phyloP scores from a whole-genome alignment of 2,797 vertebrate genomes.

The Atherinosoma microstoma region DNA sequence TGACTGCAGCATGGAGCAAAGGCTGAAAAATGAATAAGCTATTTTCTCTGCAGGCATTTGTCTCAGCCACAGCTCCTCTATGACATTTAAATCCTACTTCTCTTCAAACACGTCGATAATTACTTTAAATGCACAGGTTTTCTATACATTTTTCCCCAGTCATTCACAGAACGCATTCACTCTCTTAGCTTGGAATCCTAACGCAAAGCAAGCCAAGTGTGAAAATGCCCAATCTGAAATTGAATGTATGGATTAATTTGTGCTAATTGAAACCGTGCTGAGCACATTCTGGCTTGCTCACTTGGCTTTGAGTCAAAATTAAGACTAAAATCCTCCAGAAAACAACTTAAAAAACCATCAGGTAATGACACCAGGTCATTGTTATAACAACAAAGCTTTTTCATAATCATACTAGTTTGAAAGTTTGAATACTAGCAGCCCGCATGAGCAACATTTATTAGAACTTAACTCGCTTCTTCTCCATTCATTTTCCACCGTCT shows the following conservation, averaged over 20 bases:
- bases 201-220: constrained; percentile 38
- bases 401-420: neutral
- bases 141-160: constrained; percentile 31
- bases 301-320: constrained; percentile 53
- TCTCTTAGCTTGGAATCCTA: constrained; percentile 51
- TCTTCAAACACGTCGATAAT: constrained; percentile 76
- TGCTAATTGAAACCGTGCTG: constrained; percentile 50
- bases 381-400: constrained; percentile 55
- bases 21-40: constrained; percentile 67
- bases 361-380: constrained; percentile 55
- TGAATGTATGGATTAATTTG: constrained; percentile 73
- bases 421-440: constrained; percentile 35
- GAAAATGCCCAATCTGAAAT: constrained; percentile 74
- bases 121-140: constrained; percentile 66
- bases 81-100: constrained; percentile 76
- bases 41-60: constrained; percentile 67
- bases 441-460: constrained; percentile 17
- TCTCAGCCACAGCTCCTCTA: constrained; percentile 56
- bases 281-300: constrained; percentile 41
- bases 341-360: constrained; percentile 72
- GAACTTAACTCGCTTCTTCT: constrained; percentile 4
- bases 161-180: constrained; percentile 64
- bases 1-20: constrained; percentile 55
- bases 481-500: neutral
- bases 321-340: constrained; percentile 49